Evolutionary conservation across 2,888 invertebrate species (phyloP), one percentile per base, ranked within the genome.

Genomic region (Pecten maximus): DNA sequence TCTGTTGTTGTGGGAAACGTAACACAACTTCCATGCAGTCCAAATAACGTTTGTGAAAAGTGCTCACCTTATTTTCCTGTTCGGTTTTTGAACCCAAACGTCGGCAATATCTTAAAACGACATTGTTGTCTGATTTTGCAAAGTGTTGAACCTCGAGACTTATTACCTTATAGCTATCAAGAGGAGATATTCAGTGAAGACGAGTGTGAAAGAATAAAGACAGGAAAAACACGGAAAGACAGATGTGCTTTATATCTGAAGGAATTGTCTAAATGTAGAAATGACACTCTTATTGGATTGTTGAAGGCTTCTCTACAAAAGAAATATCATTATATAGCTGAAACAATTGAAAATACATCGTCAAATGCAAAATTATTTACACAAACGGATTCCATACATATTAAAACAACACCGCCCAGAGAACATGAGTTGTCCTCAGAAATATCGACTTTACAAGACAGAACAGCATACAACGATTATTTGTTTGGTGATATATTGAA

Each of bases 131-230:
- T 92, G 0, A 44, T 94, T 4, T 40, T 93, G 10, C 90, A 93
- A 40, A 93, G 93, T 88, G 88, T 94, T 88, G 94, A 94, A 89
- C 93, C 94, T 19, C 88, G 40, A 23, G 93, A 94, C 54, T 16
- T 94, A 6, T 88, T 92, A 12, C 92, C 92, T 86, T 91, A 91
- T 28, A 91, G 91, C 48, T 93, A 89, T 54, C 93, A 94, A 88
- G 92, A 93, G 40, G 88, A 90, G 2, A 35, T 94, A 23, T 60
- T 94, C 6, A 88, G 39, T 40, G 91, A 88, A 15, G 90, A 93
- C 86, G 93, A 93, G 19, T 90, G 90, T 90, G 94, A 93, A 40
- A 87, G 86, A 28, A 87, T 93, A 4, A 89, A 88, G 15, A n/a
- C 88, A 39, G 39, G 87, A 35, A 48, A n/a, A 8, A 92, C 93